phyloP scores from a whole-genome alignment of 1,140 invertebrate species.

The Orchesella cincta region DNA sequence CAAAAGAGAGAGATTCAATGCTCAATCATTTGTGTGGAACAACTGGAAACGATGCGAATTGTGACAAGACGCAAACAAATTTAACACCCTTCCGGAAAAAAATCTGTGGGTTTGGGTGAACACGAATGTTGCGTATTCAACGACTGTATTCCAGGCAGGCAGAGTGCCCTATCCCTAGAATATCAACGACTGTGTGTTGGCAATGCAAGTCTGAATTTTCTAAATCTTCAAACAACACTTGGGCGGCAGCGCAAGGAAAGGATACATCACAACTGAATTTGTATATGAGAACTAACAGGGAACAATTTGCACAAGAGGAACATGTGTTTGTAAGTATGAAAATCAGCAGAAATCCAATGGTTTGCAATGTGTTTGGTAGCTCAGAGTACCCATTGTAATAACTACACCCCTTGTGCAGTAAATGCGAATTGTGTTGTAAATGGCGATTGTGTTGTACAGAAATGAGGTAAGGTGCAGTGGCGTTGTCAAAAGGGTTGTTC shows the following conservation, averaged over 20 bases:
- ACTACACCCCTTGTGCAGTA: neutral
- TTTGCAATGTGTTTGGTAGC: neutral
- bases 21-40: no score
- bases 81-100: neutral
- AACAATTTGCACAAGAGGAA: neutral
- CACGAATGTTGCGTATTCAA: neutral
- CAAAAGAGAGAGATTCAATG: no score
- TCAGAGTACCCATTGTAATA: conserved; percentile 1
- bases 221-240: neutral
- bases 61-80: neutral
- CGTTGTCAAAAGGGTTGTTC: no score
- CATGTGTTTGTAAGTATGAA: neutral
- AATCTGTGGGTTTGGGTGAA: neutral
- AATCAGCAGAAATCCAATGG: conserved; percentile 1
- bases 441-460: no score
- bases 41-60: neutral
- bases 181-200: neutral
- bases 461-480: neutral
- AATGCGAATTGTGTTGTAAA: neutral
- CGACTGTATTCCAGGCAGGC: neutral
- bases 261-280: no score
- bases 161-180: neutral
- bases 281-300: neutral
- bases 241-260: neutral
- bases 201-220: neutral